Percentiles rank a stretch among this genome's conserved stretches.
Evolutionary conservation across 2,888 invertebrate genomes (phyloP).

Genomic region (Ceratothoa steindachneri): DNA sequence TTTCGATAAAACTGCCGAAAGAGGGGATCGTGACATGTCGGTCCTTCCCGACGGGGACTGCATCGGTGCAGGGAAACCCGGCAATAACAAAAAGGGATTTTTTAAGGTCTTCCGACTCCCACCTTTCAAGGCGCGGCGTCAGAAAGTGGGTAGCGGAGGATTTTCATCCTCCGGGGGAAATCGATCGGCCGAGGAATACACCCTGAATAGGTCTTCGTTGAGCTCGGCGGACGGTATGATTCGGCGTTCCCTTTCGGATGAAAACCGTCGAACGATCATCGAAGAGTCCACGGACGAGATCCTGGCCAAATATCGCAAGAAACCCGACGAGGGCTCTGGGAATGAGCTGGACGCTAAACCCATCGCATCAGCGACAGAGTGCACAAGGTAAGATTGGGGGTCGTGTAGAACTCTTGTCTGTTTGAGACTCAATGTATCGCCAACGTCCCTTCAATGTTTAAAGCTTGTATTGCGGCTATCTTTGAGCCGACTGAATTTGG

Average conservation of each 20-base stretch:
- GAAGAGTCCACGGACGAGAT: constrained; percentile 84
- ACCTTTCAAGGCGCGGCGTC: constrained; percentile 61
- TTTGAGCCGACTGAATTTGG: too few species aligned
- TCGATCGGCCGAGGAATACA: constrained; percentile 4
- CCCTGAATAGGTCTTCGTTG: background rate
- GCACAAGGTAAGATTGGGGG: background rate
- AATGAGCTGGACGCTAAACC: background rate
- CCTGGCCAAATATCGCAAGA: constrained; percentile 79
- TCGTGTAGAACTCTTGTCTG: too few species aligned
- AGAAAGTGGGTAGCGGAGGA: constrained; percentile 55
- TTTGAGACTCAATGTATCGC: too few species aligned
- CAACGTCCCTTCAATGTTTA: too few species aligned
- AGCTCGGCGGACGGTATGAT: background rate
- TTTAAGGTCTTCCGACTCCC: constrained; percentile 70
- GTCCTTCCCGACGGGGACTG: constrained; percentile 60
- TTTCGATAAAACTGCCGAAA: constrained; percentile 82
- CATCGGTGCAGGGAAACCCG: too few species aligned
- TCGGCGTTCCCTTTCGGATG: constrained; percentile 28
- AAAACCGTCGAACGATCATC: constrained; percentile 49
- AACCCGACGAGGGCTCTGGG: constrained; percentile 36
- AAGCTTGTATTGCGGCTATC: too few species aligned
- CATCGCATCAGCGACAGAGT: background rate
- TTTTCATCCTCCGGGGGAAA: constrained; percentile 17
- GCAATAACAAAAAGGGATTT: constrained; percentile 63
- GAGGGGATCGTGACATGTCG: constrained; percentile 63